phyloP scores from a whole-genome alignment of 2,113 vertebrate genomes.

The Poeciliopsis prolifica region DNA sequence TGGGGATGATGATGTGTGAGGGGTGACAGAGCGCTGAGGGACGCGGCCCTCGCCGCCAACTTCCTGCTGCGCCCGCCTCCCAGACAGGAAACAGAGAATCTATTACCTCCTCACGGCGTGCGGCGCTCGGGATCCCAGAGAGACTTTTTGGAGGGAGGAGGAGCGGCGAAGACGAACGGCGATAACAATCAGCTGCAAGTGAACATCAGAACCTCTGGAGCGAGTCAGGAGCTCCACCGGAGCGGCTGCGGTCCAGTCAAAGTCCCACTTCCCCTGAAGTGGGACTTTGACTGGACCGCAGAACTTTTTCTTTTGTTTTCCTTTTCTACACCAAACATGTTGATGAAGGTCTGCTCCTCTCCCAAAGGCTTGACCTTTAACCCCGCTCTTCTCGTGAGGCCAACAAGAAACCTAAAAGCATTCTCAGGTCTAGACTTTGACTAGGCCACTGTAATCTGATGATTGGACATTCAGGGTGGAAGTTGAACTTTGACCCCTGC shows the following conservation, averaged over 20 bases:
- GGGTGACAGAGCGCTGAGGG: conserved; percentile 61
- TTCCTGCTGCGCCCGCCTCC: conserved; percentile 26
- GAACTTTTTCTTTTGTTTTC: too few species aligned
- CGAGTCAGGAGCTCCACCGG: conserved; percentile 41
- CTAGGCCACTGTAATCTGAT: too few species aligned
- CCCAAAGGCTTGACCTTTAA: too few species aligned
- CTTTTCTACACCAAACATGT: too few species aligned
- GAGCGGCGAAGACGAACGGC: conserved; percentile 47
- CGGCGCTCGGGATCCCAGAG: conserved; percentile 45
- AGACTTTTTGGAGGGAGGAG: conserved; percentile 45
- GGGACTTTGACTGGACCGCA: too few species aligned
- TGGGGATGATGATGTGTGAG: conserved; percentile 50
- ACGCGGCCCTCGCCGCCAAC: conserved; percentile 22
- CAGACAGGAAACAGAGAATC: conserved; percentile 46
- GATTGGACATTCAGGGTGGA: too few species aligned
- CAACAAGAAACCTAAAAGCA: too few species aligned
- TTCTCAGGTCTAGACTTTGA: too few species aligned
- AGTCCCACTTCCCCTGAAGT: conserved; percentile 32
- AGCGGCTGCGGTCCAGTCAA: conserved; percentile 38
- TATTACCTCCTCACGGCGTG: conserved; percentile 43
- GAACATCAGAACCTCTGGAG: conserved; percentile 19
- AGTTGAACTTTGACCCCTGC: too few species aligned
- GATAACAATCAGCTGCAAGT: conserved; percentile 46
- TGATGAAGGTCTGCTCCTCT: too few species aligned
- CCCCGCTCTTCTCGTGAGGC: too few species aligned